Evolutionary conservation across 2,113 vertebrate genomes (phyloP).

Genomic region (Formicarius rufipectus): DNA sequence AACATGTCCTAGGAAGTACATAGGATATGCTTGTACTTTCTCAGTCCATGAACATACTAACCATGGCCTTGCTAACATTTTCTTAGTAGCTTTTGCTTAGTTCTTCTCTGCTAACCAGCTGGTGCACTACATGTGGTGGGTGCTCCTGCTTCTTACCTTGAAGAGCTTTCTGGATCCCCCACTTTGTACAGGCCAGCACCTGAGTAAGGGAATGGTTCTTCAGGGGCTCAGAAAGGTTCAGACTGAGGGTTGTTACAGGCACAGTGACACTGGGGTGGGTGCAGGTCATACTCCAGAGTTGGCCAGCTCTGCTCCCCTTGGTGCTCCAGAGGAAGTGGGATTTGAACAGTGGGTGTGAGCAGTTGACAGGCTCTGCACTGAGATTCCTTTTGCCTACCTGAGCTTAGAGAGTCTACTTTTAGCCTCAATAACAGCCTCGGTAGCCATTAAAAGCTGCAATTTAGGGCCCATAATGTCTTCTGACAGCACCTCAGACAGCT

Average conservation of each 20-base stretch:
- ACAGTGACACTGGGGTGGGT: neutral
- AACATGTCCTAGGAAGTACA: neutral
- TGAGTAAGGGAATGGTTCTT: neutral
- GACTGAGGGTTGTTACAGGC: neutral
- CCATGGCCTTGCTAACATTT: conserved; percentile 14
- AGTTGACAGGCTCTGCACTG: neutral
- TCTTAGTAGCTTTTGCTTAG: neutral
- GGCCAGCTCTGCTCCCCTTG: neutral
- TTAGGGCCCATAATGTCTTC: accelerated
- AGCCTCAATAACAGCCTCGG: neutral
- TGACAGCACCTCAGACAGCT: neutral
- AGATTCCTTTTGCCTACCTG: neutral
- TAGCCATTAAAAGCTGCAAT: neutral
- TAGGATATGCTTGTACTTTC: neutral
- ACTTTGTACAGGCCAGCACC: neutral
- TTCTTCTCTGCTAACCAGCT: conserved; percentile 33
- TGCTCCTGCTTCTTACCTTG: neutral
- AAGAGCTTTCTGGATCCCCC: neutral
- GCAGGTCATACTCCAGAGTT: neutral
- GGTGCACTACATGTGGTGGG: neutral
- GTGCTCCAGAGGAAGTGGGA: neutral
- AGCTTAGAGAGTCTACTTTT: neutral
- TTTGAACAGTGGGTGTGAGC: neutral
- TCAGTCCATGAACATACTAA: neutral
- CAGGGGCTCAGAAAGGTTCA: neutral